Evolutionary conservation across 1,140 invertebrate genomes (phyloP), one percentile per base, ranked within the genome.

Genomic region (Homalodisca vitripennis): DNA sequence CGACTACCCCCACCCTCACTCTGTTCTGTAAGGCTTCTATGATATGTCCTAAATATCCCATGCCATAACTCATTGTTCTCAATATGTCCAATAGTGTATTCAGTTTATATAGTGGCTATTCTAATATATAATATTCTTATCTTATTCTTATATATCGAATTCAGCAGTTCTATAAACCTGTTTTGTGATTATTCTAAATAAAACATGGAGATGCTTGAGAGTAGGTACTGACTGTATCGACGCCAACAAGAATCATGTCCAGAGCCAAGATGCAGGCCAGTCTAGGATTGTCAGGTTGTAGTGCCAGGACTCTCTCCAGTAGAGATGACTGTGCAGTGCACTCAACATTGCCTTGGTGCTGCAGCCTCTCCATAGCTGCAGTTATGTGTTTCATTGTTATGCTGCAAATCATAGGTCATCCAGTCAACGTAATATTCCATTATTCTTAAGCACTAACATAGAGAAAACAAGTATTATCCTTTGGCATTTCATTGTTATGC

Each of bases 191-290:
- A 41, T 10, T 41, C 34, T 17, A 41, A 41, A 6, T 41, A 41
- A n/a, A n/a, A n/a, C n/a, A n/a, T n/a, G n/a, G n/a, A n/a, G n/a
- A n/a, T 41, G 34, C 6, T 41, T 17, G 6, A 41, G 34, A 41
- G 34, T 41, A 41, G n/a, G n/a, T 12, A 72, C 78, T 84, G 80
- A 95, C 93, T 48, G 93, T 94, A 73, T 93, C 92, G 10, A 95
- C 89, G 3, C 93, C 93, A 57, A 95, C 93, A n/a, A 93, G 79
- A 68, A 95, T 87, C 68, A 95, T 80, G 80, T 95, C 93, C 47
- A 94, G 76, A 0, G 92, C 90, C 20, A 95, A 80, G 47, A 92
- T 86, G 6, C 87, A 86, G 1, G 93, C 89, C 53, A 93, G 83
- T 76, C 88, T 89, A 41, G 70, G 85, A 82, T 76, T 89, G 84